Percentiles rank a stretch among this genome's conserved stretches.
These are phyloP conservation scores for Sialia sialis DNA, from an alignment of 2,113 vertebrate genomes.

Conservation along the genomic window DNA sequence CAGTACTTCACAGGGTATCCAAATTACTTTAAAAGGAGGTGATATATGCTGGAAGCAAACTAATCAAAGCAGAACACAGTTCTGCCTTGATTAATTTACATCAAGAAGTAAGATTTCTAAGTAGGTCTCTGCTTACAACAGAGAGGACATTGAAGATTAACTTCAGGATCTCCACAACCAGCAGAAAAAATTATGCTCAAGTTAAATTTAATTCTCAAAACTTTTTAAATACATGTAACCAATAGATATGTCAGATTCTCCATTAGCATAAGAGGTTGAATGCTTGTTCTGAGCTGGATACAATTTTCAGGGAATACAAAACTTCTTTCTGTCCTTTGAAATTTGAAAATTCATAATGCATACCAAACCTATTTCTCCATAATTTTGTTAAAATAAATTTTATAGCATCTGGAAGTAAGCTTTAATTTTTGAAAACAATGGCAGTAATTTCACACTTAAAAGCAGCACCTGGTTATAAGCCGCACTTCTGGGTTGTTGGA, in stretches of 20 bases:
- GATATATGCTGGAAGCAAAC: neutral
- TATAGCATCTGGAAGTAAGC: neutral
- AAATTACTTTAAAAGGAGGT: neutral
- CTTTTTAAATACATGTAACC: neutral
- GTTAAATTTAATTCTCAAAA: neutral
- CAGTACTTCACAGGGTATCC: neutral
- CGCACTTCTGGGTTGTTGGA: too few relatives aligned
- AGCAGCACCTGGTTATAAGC: too few relatives aligned
- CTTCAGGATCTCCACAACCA: neutral
- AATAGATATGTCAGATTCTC: neutral
- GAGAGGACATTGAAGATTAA: neutral
- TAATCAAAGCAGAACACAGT: neutral
- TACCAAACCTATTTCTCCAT: neutral
- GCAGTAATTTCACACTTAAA: too few relatives aligned
- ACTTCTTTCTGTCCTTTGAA: neutral
- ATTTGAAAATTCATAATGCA: neutral
- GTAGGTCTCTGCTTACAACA: neutral
- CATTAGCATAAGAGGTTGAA: neutral
- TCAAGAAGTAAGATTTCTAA: neutral
- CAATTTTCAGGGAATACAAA: neutral
- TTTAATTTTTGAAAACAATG: neutral
- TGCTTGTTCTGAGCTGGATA: neutral
- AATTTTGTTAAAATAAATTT: neutral
- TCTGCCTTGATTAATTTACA: neutral
- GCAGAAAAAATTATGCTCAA: neutral